Evolutionary conservation across 2,888 invertebrate genomes (phyloP).

Genomic region (Tryphoninae sp.): DNA sequence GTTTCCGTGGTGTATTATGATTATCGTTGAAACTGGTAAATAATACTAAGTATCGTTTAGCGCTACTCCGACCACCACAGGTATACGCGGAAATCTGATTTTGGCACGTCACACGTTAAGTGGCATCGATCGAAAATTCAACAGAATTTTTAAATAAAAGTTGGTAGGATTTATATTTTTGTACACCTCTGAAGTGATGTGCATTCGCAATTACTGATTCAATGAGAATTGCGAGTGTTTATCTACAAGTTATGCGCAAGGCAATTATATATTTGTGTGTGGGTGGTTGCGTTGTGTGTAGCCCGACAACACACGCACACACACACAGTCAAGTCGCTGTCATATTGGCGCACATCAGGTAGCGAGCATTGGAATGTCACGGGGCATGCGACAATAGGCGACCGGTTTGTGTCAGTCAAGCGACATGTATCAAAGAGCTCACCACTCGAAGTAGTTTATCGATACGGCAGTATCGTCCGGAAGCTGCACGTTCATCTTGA

Average conservation of each 20-base stretch:
- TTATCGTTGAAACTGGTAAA: background rate
- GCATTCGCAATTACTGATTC: no score
- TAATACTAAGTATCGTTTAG: background rate
- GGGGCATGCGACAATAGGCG: background rate
- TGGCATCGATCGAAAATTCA: background rate
- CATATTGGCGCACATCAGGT: background rate
- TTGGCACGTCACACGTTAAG: background rate
- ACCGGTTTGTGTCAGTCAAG: background rate
- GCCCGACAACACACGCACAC: background rate
- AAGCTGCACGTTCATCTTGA: conserved; percentile 67
- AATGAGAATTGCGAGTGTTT: no score
- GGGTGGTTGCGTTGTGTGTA: background rate
- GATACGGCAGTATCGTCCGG: conserved; percentile 74
- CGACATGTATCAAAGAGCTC: conserved; percentile 65
- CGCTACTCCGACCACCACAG: background rate
- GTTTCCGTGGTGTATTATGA: background rate
- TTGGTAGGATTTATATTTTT: background rate
- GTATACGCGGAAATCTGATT: background rate
- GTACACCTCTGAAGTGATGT: no score
- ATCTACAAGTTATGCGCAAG: no score
- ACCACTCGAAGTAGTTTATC: conserved; percentile 73
- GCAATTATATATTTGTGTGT: background rate
- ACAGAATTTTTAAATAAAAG: background rate
- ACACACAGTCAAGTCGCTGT: background rate
- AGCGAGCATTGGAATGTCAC: no score